Conservation (phyloP, 2,797 vertebrate species). For the Ficedula albicollis region DNA sequence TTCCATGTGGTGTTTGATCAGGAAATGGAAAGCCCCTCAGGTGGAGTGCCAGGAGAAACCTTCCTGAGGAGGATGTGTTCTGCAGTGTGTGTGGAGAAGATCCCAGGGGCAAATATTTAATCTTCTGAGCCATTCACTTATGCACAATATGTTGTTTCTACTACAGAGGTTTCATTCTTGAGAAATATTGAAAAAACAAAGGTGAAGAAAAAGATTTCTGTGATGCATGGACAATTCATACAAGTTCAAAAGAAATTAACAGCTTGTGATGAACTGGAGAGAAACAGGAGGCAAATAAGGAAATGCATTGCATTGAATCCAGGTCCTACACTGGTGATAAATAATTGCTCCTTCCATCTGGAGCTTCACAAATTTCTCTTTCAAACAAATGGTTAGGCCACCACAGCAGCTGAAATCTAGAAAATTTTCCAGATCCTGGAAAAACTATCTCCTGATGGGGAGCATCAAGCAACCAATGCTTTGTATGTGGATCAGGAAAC, state of each 20-base stretch:
- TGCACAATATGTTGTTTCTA: not conserved
- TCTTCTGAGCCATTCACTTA: not conserved
- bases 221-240: not conserved
- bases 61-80: not conserved
- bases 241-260: not conserved
- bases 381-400: not conserved
- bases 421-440: not conserved
- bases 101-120: not conserved
- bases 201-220: not conserved
- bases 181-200: not conserved
- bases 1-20: slow-evolving; percentile 31
- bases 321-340: not conserved
- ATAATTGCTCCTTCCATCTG: not conserved
- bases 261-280: not conserved
- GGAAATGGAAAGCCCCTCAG: slow-evolving; percentile 15
- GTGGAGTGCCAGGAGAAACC: slow-evolving; percentile 10
- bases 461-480: not conserved
- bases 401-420: not conserved
- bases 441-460: not conserved
- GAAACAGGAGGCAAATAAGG: not conserved
- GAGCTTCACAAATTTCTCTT: not conserved
- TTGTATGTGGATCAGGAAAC: not conserved
- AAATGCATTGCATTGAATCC: not conserved
- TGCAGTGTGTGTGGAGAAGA: not conserved
- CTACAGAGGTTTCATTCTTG: not conserved